These are phyloP conservation scores for Naso thynnoides DNA, from an alignment of 2,797 vertebrate species.

Conservation along the genomic window DNA sequence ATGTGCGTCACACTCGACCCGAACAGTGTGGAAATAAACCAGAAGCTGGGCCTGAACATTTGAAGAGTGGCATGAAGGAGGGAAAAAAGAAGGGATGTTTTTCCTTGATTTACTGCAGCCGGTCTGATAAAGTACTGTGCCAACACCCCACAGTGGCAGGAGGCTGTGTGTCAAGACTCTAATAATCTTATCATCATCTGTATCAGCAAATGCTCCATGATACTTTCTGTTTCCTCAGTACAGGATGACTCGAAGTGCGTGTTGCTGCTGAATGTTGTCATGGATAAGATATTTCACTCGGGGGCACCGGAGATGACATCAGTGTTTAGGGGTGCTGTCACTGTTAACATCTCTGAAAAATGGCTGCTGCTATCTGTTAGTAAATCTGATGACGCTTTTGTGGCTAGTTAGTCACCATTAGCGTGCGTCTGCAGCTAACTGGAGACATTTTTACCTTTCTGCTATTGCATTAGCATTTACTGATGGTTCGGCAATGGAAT, in stretches of 20 bases:
- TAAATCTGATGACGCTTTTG: constrained; percentile 59
- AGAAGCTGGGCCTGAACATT: constrained; percentile 47
- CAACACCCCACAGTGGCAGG: constrained; percentile 23
- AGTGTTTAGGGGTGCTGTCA: constrained; percentile 56
- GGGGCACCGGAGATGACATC: constrained; percentile 56
- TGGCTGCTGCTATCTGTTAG: constrained; percentile 51
- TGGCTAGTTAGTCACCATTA: constrained; percentile 56
- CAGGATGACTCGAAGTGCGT: not conserved
- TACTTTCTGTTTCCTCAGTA: constrained; percentile 23
- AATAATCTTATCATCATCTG: constrained; percentile 49
- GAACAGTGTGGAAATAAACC: constrained; percentile 72
- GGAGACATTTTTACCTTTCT: constrained; percentile 40
- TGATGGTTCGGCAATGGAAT: constrained; percentile 8
- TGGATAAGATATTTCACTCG: constrained; percentile 46
- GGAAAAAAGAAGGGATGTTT: constrained; percentile 32
- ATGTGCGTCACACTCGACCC: constrained; percentile 75
- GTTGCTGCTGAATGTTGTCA: constrained; percentile 43
- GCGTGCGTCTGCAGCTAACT: constrained; percentile 29
- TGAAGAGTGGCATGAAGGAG: constrained; percentile 27
- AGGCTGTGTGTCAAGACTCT: constrained; percentile 27
- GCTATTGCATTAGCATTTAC: constrained; percentile 15
- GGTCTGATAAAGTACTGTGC: constrained; percentile 41
- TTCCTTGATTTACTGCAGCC: constrained; percentile 52
- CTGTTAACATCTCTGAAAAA: constrained; percentile 51
- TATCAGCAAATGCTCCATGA: constrained; percentile 29